These are phyloP conservation scores for Chaunax sp. DNA, from an alignment of 2,797 vertebrate species.

Conservation along the genomic window DNA sequence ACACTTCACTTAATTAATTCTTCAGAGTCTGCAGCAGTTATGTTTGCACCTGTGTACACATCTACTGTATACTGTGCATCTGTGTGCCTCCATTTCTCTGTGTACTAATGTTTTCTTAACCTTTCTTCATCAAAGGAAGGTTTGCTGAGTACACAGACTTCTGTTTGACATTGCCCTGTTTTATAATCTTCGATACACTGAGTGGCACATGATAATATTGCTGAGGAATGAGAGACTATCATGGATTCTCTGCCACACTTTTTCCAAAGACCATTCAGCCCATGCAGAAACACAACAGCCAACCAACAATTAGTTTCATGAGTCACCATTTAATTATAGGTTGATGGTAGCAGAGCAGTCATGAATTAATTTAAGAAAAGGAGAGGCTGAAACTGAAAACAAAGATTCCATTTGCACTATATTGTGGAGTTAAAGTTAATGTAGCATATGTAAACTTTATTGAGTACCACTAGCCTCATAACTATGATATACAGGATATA, in stretches of 20 bases:
- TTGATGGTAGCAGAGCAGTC: not conserved
- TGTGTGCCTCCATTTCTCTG: constrained; percentile 5
- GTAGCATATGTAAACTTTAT: too few relatives aligned
- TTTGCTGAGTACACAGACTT: constrained; percentile 34
- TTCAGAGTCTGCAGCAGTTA: constrained; percentile 21
- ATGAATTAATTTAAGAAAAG: not conserved
- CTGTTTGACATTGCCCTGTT: constrained; percentile 37
- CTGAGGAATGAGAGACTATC: constrained; percentile 16
- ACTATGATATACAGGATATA: too few relatives aligned
- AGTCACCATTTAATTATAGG: not conserved
- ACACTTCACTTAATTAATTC: not conserved
- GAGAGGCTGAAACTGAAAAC: not conserved
- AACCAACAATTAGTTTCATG: not conserved
- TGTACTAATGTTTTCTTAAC: constrained; percentile 42
- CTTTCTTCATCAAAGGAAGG: constrained; percentile 34
- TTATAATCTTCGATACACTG: constrained; percentile 24
- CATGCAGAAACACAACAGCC: not conserved
- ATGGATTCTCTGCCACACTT: not conserved
- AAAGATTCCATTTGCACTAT: not conserved
- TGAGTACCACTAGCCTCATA: not conserved
- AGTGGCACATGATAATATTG: constrained; percentile 10
- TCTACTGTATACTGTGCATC: constrained; percentile 14
- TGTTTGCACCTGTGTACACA: constrained; percentile 56
- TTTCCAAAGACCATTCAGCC: constrained; percentile 3
- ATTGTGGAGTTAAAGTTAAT: not conserved